Base-by-base conservation (phyloP, 2,888 invertebrate genomes). In the Acholoe squamosa region DNA sequence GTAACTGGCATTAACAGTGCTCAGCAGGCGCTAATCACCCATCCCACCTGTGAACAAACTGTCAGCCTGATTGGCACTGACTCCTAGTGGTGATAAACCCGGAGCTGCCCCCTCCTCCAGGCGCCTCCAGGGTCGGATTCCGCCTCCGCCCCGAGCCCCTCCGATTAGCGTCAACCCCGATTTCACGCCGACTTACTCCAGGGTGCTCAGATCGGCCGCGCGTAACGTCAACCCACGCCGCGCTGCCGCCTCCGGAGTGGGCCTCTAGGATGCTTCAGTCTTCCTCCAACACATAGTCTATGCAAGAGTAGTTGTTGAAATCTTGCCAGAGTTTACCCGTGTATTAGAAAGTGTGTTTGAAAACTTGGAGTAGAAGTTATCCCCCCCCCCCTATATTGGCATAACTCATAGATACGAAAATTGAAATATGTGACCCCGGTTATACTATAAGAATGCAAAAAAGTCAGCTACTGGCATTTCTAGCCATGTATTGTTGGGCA, bases 81-180 rank as follows among this genome's bases (percentile, higher is more conserved):
- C 71, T 28, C 28, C 71, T 28, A 28, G 25, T 28, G 71, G 71
- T 28, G 71, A 71, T 71, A 71, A 71, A 3, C n/a, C 71, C 3
- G n/a, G 28, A n/a, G 71, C 71, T 25, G 14, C 28, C 25, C 31
- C 71, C 16, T n/a, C 71, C 71, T 28, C 71, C 71, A 25, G 71
- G 25, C 71, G 25, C 71, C 28, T 43, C 80, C 80, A 14, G 34
- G 14, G 76, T 28, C 76, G 76, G 28, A 34, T 0, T 0, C 43
- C 71, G 80, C 22, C 43, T 34, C 80, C 33, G 0, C 76, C 76
- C 25, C 76, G 31, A 3, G 28, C 31, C 76, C 76, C 31, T 28
- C 80, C 80, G 80, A 80, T 80, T 80, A 80, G 34, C 80, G 80
- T 80, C 80, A 34, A 16, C 80, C 80, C 43, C 43, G 16, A 43